Conservation (phyloP, 1,140 invertebrate species). For the Macrotrachela quadricornifera region DNA sequence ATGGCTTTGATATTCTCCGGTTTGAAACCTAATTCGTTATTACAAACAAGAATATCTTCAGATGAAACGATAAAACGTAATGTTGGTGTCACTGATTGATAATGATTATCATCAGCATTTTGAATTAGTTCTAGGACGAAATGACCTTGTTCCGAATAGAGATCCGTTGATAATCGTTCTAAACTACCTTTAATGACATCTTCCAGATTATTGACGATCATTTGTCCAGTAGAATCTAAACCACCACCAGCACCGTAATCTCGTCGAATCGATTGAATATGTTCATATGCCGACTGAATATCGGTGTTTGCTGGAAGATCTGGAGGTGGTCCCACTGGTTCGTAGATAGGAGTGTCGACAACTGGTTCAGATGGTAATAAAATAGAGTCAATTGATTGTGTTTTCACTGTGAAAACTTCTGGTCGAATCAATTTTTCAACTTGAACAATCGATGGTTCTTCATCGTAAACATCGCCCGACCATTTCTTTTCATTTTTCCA, state of each 20-base stretch:
- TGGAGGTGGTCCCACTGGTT: no score
- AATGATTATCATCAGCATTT: conserved; percentile 31
- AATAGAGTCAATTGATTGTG: no score
- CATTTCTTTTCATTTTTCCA: no score
- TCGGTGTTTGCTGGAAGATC: no score
- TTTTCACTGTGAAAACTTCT: no score
- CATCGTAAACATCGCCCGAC: no score
- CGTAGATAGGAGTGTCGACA: no score
- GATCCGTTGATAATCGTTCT: conserved; percentile 21
- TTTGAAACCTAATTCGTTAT: conserved; percentile 28
- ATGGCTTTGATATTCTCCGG: conserved; percentile 24
- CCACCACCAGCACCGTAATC: conserved; percentile 12
- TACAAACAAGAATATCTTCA: conserved; percentile 17
- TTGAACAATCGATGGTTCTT: no score
- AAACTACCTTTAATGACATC: conserved; percentile 11
- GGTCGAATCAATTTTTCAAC: no score
- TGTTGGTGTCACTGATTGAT: conserved; percentile 16
- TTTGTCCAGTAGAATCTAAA: conserved; percentile 5
- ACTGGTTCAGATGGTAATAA: no score
- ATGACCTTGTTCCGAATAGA: conserved; percentile 31
- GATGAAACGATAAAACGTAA: conserved; percentile 18
- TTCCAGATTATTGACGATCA: conserved; percentile 8
- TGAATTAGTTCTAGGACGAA: conserved; percentile 28
- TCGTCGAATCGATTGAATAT: neutral
- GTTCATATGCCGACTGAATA: no score